Evolutionary conservation across 2,113 vertebrate species (phyloP), one percentile per base, ranked within the genome.

Genomic region (Nanorana parkeri): DNA sequence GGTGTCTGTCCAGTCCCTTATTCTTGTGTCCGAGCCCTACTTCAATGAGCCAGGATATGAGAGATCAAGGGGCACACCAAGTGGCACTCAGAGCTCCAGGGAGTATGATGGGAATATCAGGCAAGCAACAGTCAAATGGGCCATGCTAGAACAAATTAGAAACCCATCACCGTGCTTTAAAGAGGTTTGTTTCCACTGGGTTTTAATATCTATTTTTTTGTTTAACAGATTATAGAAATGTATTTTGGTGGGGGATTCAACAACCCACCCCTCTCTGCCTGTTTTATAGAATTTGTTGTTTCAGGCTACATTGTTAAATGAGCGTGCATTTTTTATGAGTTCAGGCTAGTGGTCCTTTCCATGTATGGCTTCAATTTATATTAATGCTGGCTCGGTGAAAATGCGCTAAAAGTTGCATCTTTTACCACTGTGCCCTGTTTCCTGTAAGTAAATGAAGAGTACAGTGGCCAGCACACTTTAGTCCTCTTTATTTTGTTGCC

Each of bases 11-110:
- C 98, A 99, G 89, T 99, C 98, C 56, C 95, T 99, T 28, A 99
- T 99, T 83, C 91, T 99, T 87, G 98, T 99, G 88, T 92, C 96
- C 55, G 98, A 99, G 88, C 97, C 98, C 0, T 99, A 99, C 90
- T 99, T 99, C 88, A 99, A 99, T 69, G 98, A 99, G 77, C 98
- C 97, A 0, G 98, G 97, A 64, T 99, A 99, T 11, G 98, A 99
- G 72, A 93, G 98, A 28, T 99, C 98, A 0, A 92, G 98, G 21
- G 98, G 98, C 10, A 99, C 97, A 1, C 98, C 97, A 0, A 98
- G 97, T 0, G 98, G 97, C 60, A 98, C 97, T 8, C 98, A 99
- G 93, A 99, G 98, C 87, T 99, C 98, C 84, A 92, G 97, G 28
- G 98, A 99, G 76, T 99, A 99, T 0, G 98, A 99, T 23, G 98